These are phyloP conservation scores for Sciurus niger DNA, from an alignment of 2,113 vertebrate species.

Conservation along the genomic window DNA sequence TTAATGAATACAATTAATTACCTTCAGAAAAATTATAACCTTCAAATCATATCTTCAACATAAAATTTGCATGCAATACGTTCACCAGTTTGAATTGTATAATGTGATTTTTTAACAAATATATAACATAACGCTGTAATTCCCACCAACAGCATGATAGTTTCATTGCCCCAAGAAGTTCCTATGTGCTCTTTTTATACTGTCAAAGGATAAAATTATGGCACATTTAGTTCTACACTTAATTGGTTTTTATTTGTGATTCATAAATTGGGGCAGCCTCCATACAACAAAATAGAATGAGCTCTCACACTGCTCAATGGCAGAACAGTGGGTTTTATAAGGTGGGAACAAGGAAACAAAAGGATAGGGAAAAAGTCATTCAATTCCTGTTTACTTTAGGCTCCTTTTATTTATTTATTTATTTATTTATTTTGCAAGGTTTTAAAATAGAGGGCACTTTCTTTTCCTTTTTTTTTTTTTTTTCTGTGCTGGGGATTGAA, in stretches of 20 bases:
- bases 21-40: neutral
- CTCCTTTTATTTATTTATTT: too few relatives aligned
- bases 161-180: neutral
- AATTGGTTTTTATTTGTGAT: neutral
- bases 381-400: neutral
- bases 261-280: neutral
- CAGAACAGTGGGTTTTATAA: neutral
- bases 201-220: neutral
- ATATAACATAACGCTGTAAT: neutral
- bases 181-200: neutral
- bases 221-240: neutral
- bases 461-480: too few relatives aligned
- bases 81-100: neutral
- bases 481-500: too few relatives aligned
- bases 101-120: slow-evolving; percentile 15
- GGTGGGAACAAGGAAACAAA: neutral
- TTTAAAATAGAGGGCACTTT: neutral
- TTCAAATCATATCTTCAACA: neutral
- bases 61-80: neutral
- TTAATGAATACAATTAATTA: slow-evolving; percentile 20
- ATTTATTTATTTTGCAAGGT: neutral
- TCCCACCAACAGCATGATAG: neutral
- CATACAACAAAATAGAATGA: neutral
- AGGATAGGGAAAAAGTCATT: neutral
- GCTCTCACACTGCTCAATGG: neutral